A percentile compares a stretch with the other conserved stretches of the same genome.
These are phyloP conservation scores for Pelodytes ibericus DNA, from an alignment of 2,797 vertebrate genomes.

Conservation along the genomic window DNA sequence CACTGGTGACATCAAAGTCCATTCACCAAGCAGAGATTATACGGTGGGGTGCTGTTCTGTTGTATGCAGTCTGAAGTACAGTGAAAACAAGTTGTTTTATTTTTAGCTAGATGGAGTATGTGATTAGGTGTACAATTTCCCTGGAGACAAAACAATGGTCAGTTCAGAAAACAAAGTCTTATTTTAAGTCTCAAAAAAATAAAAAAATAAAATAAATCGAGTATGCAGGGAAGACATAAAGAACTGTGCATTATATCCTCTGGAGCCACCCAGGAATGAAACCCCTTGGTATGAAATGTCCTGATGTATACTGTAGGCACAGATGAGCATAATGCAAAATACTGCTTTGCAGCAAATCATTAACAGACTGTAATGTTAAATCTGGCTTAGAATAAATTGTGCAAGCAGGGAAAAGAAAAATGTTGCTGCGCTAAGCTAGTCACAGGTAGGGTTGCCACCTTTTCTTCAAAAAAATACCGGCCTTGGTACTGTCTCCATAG, in stretches of 20 bases:
- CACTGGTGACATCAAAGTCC: too few species aligned
- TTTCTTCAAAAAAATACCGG: too few species aligned
- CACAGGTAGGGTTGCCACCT: too few species aligned
- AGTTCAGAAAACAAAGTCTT: neutral
- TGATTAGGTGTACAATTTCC: neutral
- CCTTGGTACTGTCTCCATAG: too few species aligned
- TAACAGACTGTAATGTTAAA: neutral
- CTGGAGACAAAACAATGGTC: neutral
- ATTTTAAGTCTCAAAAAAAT: too few species aligned
- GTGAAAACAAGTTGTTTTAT: too few species aligned
- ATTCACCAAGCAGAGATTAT: too few species aligned
- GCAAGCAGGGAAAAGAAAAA: too few species aligned
- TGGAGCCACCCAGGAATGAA: neutral
- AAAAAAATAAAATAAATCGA: too few species aligned
- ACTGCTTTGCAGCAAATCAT: neutral
- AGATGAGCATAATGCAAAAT: neutral
- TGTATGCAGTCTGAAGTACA: too few species aligned
- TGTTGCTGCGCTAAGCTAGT: too few species aligned
- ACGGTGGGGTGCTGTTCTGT: too few species aligned
- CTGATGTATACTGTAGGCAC: neutral
- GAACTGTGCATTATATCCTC: neutral
- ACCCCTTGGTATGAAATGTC: neutral
- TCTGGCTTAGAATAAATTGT: neutral
- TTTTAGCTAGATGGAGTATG: neutral
- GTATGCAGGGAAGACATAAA: slow-evolving; percentile 3